Evolutionary conservation across 2,888 invertebrate genomes (phyloP).

Genomic region (Beris chalybata): DNA sequence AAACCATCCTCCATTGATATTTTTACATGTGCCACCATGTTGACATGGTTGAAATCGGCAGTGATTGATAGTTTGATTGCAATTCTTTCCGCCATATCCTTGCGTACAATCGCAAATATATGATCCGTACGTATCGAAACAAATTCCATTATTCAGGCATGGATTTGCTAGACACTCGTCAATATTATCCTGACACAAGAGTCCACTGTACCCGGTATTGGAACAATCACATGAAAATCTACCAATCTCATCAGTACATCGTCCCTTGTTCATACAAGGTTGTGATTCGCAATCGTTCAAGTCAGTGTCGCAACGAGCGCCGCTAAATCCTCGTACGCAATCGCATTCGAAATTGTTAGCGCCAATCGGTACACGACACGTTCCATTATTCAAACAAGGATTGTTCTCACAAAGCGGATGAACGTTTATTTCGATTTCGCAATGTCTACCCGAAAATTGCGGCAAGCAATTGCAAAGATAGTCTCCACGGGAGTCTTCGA

Average conservation of each 20-base stretch:
- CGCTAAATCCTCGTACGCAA: constrained; percentile 60
- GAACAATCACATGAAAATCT: constrained; percentile 78
- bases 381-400: constrained; percentile 80
- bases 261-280: constrained; percentile 73
- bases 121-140: constrained; percentile 81
- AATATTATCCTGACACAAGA: constrained; percentile 74
- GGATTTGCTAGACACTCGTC: constrained; percentile 76
- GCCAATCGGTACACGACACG: constrained; percentile 67
- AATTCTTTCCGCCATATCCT: constrained; percentile 80
- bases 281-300: constrained; percentile 72
- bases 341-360: constrained; percentile 62
- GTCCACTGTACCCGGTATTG: constrained; percentile 73
- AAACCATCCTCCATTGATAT: constrained; percentile 60
- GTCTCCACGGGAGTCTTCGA: constrained; percentile 67
- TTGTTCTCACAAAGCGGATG: constrained; percentile 72
- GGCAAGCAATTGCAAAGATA: constrained; percentile 72
- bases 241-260: constrained; percentile 72
- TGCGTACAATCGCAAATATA: constrained; percentile 75
- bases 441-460: constrained; percentile 69
- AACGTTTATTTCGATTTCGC: constrained; percentile 72
- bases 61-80: constrained; percentile 63
- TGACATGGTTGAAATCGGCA: constrained; percentile 73
- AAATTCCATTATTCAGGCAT: constrained; percentile 72
- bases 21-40: constrained; percentile 73
- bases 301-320: constrained; percentile 63